A percentile compares a stretch with the other conserved stretches of the same genome.
Conservation (phyloP, 2,888 invertebrate genomes). For the Cataglyphis cursor region DNA sequence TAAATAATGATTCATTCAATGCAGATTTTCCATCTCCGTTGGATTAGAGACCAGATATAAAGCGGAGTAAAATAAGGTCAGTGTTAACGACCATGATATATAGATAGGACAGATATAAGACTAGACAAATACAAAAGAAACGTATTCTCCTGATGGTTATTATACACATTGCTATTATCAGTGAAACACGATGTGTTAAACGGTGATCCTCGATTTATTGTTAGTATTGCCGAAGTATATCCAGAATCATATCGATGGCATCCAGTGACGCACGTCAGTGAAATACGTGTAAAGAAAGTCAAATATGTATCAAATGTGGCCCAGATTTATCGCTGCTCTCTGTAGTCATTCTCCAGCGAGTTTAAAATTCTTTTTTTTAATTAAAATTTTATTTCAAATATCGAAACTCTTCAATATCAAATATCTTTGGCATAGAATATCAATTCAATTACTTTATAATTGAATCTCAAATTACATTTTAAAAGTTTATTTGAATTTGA, state of each 20-base stretch:
- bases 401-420: neutral
- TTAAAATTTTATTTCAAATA: neutral
- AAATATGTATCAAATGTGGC: neutral
- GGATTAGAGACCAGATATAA: neutral
- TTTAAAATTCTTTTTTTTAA: neutral
- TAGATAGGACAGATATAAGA: neutral
- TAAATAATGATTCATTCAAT: slow-evolving; percentile 17
- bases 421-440: neutral
- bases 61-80: neutral
- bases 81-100: neutral
- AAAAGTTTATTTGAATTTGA: neutral
- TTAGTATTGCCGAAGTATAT: neutral
- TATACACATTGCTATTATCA: slow-evolving; percentile 1
- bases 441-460: neutral
- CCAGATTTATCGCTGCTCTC: slow-evolving; percentile 7
- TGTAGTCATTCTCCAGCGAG: neutral
- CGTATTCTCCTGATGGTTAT: neutral
- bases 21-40: neutral
- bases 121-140: neutral
- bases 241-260: neutral
- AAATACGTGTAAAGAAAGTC: slow-evolving; percentile 17
- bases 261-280: slow-evolving; percentile 12
- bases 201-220: neutral
- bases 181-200: slow-evolving; percentile 5
- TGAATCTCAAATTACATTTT: neutral